Percentiles rank a stretch among this genome's conserved stretches.
phyloP scores from a whole-genome alignment of 2,113 vertebrate species.

The Pheucticus melanocephalus region DNA sequence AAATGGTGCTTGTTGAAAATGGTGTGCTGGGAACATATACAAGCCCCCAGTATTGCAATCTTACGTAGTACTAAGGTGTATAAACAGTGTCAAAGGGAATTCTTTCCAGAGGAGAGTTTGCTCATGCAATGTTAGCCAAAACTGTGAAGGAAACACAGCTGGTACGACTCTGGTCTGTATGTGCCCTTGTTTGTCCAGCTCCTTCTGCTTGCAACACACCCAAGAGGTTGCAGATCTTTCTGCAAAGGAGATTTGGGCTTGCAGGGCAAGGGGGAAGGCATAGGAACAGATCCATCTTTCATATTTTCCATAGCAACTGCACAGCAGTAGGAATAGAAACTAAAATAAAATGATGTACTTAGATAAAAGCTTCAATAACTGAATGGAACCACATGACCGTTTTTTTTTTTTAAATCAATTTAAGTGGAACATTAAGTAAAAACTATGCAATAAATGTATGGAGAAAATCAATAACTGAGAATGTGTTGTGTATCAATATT shows the following conservation, averaged over 20 bases:
- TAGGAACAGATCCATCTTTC: neutral
- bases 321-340: neutral
- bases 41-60: neutral
- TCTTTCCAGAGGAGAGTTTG: neutral
- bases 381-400: neutral
- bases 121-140: neutral
- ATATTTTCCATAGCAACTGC: conserved; percentile 40
- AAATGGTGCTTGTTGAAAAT: neutral
- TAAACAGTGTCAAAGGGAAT: neutral
- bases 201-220: neutral
- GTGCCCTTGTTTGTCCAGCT: neutral
- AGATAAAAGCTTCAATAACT: conserved; percentile 39
- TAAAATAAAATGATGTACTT: neutral
- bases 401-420: neutral
- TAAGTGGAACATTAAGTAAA: conserved; percentile 62
- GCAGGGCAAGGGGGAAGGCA: neutral
- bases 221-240: neutral
- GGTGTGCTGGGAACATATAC: neutral
- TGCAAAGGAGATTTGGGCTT: neutral
- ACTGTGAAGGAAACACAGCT: neutral
- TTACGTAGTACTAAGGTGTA: accelerated
- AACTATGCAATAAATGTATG: conserved; percentile 44
- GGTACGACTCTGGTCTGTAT: neutral
- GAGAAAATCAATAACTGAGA: conserved; percentile 59
- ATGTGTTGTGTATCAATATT: conserved; percentile 61